These are phyloP conservation scores for Subacronicta megacephala DNA, from an alignment of 2,888 invertebrate genomes.

Conservation along the genomic window DNA sequence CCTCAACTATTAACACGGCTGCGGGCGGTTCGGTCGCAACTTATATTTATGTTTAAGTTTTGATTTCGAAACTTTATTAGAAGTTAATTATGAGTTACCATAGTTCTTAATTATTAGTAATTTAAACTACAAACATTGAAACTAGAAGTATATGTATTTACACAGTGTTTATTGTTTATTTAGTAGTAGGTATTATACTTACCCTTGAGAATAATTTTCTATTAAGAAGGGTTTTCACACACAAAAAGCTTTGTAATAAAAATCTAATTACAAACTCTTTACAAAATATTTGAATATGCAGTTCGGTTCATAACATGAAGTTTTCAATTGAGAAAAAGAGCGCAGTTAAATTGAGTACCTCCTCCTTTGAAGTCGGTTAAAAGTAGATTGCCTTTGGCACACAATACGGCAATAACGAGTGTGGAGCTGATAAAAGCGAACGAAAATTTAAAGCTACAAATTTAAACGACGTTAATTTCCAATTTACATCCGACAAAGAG, in stretches of 20 bases:
- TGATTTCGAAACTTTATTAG: background rate
- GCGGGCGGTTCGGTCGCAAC: slow-evolving; percentile 9
- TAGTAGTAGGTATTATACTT: too few species aligned
- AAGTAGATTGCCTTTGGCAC: slow-evolving; percentile 25
- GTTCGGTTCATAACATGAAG: slow-evolving; percentile 21
- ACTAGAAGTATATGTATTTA: background rate
- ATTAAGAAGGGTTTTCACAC: too few species aligned
- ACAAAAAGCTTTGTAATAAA: slow-evolving; percentile 22
- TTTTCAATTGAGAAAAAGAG: too few species aligned
- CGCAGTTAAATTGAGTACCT: too few species aligned
- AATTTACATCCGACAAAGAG: slow-evolving; percentile 25
- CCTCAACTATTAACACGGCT: slow-evolving; percentile 7
- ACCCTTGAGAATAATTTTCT: too few species aligned
- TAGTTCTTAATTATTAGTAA: background rate
- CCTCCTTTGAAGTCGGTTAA: slow-evolving; percentile 26
- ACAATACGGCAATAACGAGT: slow-evolving; percentile 44
- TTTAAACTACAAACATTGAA: background rate
- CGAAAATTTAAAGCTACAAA: slow-evolving; percentile 42
- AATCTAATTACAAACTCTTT: slow-evolving; percentile 31
- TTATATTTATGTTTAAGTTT: slow-evolving; percentile 1
- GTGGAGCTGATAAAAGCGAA: slow-evolving; percentile 28
- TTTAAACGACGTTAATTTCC: slow-evolving; percentile 36
- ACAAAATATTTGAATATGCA: slow-evolving; percentile 22
- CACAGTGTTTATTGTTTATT: too few species aligned
- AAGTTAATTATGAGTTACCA: background rate